Base-by-base conservation (phyloP, 2,888 invertebrate species). In the Sarcophaga carnaria region DNA sequence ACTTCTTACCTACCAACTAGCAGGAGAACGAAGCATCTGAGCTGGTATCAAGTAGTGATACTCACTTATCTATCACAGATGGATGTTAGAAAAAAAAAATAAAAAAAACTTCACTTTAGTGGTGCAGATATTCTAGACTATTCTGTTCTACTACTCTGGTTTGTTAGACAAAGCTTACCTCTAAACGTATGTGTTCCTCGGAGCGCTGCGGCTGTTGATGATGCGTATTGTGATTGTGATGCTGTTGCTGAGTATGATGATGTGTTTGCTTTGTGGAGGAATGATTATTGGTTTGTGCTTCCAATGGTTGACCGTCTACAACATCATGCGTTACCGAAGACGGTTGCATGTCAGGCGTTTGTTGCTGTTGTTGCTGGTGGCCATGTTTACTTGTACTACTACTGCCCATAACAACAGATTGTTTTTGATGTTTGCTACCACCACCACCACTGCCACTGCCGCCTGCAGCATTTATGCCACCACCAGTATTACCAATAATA, bases 131-230 rank as follows among this genome's bases (percentile, higher is more conserved):
- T 37, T 10, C 8, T 10, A 37, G 8, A 10, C 37, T 37, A 10
- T 37, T 10, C 37, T 37, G 37, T 27, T 27, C 25, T 5, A 5
- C 5, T 27, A 4, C 4, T 5, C 37, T 10, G 10, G 37, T 37
- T 37, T 37, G 37, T 10, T 10, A 37, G 8, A 8, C 8, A 37
- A 37, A 37, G 8, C 8, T 92, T 88, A 93, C 93, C 92, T 93
- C 93, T 86, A 93, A 89, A 76, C 92, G 92, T 85, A 93, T 93
- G 85, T 92, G 92, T 79, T 93, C 93, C 76, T 92, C 90, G 76
- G 90, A 87, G 63, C 88, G 89, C 62, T 86, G 88, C 59, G 86
- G 89, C 11, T 85, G 88, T 60, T 88, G 88, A 60, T 88, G 86
- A 54, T 76, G 82, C 0, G 75, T 71, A 3, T 79, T 67, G 2